Base-by-base conservation (phyloP, 2,888 invertebrate species). In the Tachystola acroxantha region DNA sequence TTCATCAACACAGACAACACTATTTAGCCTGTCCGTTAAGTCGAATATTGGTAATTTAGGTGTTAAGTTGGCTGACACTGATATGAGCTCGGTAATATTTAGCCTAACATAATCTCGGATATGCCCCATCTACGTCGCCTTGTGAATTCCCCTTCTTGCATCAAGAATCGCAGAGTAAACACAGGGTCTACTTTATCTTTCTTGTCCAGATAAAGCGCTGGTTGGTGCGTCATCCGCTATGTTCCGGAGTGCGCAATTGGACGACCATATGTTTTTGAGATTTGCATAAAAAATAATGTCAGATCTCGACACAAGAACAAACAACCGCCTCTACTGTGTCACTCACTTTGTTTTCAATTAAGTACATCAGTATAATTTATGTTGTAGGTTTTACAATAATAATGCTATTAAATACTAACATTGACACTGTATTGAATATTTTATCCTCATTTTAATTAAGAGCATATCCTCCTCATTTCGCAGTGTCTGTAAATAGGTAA, bases 211-310 rank as follows among this genome's bases (percentile, higher is more conserved):
- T 72, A 76, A 75, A 66, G 64, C 63, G 50, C 39, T 53, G 51
- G 50, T 40, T 53, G 51, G 60, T 81, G 79, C 77, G 53, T 82
- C 80, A 81, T 61, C 47, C 48, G 46, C 53, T 60, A 62, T 77
- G 75, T 72, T 80, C 74, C 75, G 73, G 65, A 62, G 61, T 57
- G 51, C 61, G 62, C 62, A 70, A 75, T 69, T 66, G 53, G 58
- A 50, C 61, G 64, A 70, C 81, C 81, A 85, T 82, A 75, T 82
- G 81, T 68, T 80, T 66, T 64, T 66, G 65, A 59, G 57, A 66
- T 72, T 58, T 57, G 63, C 62, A 75, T 76, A 67, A 70, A 73
- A 68, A 75, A 72, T 72, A 7, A 57, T 72, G 64, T 59, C 65
- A 63, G 51, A 49, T 53, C 55, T 55, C 54, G 50, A 57, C 53